phyloP scores from a whole-genome alignment of 2,888 invertebrate genomes.

The Plebejus argus region DNA sequence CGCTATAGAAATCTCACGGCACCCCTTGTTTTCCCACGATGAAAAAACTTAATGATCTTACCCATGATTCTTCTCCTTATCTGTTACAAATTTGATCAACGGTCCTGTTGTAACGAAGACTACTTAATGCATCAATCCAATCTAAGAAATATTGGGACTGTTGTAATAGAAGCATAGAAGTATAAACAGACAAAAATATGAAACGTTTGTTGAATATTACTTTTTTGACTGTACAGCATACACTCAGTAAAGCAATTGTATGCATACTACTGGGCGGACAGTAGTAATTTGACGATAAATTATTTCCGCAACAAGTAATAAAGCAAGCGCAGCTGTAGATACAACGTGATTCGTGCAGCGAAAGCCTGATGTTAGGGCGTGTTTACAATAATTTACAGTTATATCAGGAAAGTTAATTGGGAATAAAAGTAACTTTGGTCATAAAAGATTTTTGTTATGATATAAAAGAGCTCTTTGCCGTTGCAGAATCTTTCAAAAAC shows the following conservation, averaged over 20 bases:
- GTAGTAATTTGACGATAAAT: neutral
- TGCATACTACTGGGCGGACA: neutral
- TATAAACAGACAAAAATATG: neutral
- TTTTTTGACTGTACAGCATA: neutral
- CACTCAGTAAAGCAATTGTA: neutral
- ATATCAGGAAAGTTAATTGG: neutral
- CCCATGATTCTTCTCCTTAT: too few species aligned
- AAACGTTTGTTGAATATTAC: neutral
- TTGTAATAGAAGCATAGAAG: neutral
- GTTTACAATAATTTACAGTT: neutral
- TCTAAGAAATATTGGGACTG: neutral
- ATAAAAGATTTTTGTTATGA: too few species aligned
- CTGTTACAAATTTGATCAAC: too few species aligned
- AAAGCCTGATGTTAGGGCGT: conserved; percentile 30
- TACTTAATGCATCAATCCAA: neutral
- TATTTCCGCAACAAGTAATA: conserved; percentile 30
- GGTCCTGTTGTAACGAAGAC: too few species aligned
- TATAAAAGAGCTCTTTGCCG: neutral
- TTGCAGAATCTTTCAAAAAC: too few species aligned
- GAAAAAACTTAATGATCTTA: too few species aligned
- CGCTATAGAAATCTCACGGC: too few species aligned
- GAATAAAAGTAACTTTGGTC: too few species aligned
- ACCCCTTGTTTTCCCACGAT: too few species aligned
- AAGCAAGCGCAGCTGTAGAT: conserved; percentile 28
- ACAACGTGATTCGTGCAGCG: neutral